Percentiles rank a stretch among this genome's conserved stretches.
Evolutionary conservation across 2,888 invertebrate species (phyloP).

Genomic region (Caenorhabditis virilis): DNA sequence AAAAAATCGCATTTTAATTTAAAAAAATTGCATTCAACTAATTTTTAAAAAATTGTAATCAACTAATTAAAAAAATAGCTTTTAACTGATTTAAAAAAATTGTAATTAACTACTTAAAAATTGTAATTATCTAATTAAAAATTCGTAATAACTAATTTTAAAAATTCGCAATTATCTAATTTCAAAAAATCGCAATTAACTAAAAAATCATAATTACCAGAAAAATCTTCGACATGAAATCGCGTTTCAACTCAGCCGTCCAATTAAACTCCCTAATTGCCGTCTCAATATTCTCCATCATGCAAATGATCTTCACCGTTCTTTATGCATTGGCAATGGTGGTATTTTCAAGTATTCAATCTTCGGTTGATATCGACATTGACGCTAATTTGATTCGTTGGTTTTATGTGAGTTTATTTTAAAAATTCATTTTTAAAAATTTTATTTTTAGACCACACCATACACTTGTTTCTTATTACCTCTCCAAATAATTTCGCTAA

Average conservation of each 20-base stretch:
- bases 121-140: no score
- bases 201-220: no score
- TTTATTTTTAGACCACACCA: slow-evolving; percentile 20
- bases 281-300: slow-evolving; percentile 20
- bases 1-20: no score
- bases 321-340: slow-evolving; percentile 20
- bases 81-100: no score
- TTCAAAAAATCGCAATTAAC: no score
- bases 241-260: slow-evolving; percentile 18
- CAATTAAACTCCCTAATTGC: slow-evolving; percentile 25
- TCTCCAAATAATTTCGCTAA: slow-evolving; percentile 11
- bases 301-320: slow-evolving; percentile 21
- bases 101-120: no score
- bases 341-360: slow-evolving; percentile 7
- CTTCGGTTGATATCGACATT: slow-evolving; percentile 4
- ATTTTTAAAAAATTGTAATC: no score
- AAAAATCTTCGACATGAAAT: slow-evolving; percentile 24
- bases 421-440: slow-evolving; percentile 1
- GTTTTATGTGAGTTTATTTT: slow-evolving; percentile 29
- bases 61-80: no score
- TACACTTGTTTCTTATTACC: slow-evolving; percentile 19
- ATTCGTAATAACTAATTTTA: no score
- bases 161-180: no score
- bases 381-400: slow-evolving; percentile 25
- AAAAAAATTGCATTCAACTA: no score